Percentiles rank a stretch among this genome's conserved stretches.
Evolutionary conservation across 2,888 invertebrate genomes (phyloP).

Genomic region (Helleia helle): DNA sequence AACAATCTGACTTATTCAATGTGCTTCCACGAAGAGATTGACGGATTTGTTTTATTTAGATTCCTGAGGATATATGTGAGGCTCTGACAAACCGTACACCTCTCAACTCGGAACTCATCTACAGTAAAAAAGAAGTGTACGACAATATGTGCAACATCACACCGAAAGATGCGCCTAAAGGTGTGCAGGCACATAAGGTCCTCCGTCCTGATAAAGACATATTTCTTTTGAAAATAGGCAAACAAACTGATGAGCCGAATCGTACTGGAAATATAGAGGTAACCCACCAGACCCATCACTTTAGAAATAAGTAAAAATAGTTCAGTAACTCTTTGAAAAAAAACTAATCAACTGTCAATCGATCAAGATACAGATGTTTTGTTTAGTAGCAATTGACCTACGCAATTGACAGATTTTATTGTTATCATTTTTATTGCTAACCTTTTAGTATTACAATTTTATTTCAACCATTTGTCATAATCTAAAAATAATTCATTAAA

Average conservation of each 20-base stretch:
- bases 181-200: constrained; percentile 72
- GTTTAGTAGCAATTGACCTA: no score
- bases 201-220: constrained; percentile 81
- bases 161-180: constrained; percentile 64
- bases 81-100: constrained; percentile 45
- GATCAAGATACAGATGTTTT: no score
- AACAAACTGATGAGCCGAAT: constrained; percentile 75
- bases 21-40: neutral
- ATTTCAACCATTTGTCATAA: no score
- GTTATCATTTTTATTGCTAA: no score
- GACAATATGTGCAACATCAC: constrained; percentile 57
- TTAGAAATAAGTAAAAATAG: neutral
- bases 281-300: no score
- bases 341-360: no score
- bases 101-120: constrained; percentile 49
- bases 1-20: no score
- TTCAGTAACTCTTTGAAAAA: neutral
- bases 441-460: no score
- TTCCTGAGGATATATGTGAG: constrained; percentile 62
- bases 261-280: constrained; percentile 79
- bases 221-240: constrained; percentile 82
- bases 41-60: constrained; percentile 27
- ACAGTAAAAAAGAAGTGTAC: constrained; percentile 41
- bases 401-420: no score
- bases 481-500: no score